Evolutionary conservation across 1,140 invertebrate species (phyloP).

Genomic region (Archegozetes longisetosus): DNA sequence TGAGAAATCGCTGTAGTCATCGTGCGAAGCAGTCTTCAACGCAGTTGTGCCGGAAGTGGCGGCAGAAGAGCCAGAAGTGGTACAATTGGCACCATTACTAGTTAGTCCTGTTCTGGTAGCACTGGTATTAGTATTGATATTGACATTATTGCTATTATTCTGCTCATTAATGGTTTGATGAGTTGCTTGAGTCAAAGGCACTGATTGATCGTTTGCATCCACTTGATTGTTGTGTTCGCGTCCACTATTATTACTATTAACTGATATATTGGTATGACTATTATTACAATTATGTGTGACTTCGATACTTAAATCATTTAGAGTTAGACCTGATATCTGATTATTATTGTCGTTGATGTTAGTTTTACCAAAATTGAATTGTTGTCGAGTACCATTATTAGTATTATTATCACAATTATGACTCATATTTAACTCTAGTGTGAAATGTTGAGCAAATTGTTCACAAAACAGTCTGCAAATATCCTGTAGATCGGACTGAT

Average conservation of each 20-base stretch:
- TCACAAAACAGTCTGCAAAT: too few species aligned
- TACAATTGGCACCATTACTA: not conserved
- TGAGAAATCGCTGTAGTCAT: not conserved
- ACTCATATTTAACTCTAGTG: not conserved
- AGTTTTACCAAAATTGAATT: too few species aligned
- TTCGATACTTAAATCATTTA: not conserved
- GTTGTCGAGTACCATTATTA: too few species aligned
- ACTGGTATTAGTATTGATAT: not conserved
- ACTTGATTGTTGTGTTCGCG: not conserved
- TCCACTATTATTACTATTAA: not conserved
- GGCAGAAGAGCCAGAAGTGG: not conserved
- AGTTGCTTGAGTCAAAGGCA: not conserved
- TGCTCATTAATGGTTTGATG: not conserved
- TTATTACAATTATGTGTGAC: too few species aligned
- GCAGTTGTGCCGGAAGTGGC: not conserved
- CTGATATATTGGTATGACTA: too few species aligned
- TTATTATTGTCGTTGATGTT: not conserved
- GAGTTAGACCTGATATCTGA: not conserved
- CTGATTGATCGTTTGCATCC: not conserved
- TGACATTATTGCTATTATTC: not conserved
- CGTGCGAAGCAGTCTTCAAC: not conserved
- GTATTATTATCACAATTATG: not conserved
- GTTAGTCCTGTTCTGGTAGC: not conserved
- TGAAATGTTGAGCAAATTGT: not conserved
- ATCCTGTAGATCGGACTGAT: not conserved